phyloP scores from a whole-genome alignment of 2,888 invertebrate species.

The Nomada fucata region DNA sequence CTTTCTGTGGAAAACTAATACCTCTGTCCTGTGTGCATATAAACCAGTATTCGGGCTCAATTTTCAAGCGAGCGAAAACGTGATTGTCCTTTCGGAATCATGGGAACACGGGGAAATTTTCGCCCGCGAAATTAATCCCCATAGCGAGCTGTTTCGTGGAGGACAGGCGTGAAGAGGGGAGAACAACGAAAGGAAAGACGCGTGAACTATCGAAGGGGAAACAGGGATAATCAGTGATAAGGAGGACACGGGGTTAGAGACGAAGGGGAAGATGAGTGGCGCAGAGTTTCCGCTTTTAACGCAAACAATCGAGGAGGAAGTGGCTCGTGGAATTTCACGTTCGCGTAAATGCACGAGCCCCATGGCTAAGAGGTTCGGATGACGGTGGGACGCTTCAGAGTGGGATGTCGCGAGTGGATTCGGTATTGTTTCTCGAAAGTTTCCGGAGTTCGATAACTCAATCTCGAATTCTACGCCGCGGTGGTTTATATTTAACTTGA shows the following conservation, averaged over 20 bases:
- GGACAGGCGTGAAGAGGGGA: neutral
- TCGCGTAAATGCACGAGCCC: constrained; percentile 40
- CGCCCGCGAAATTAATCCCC: constrained; percentile 5
- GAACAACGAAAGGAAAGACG: neutral
- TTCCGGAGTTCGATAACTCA: too few relatives aligned
- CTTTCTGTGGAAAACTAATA: neutral
- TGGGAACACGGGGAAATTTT: neutral
- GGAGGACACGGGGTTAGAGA: neutral
- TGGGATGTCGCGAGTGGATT: neutral
- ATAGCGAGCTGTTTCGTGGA: neutral
- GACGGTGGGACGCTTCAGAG: constrained; percentile 3
- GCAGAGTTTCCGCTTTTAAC: constrained; percentile 40
- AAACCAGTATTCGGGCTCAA: too few relatives aligned
- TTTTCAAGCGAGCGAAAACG: too few relatives aligned
- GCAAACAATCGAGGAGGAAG: constrained; percentile 48
- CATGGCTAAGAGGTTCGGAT: constrained; percentile 17
- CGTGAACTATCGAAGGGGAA: constrained; percentile 1
- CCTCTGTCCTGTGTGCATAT: neutral
- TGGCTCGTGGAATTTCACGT: constrained; percentile 48
- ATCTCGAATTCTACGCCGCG: too few relatives aligned
- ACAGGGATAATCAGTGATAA: constrained; percentile 37
- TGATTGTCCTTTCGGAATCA: neutral
- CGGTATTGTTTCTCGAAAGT: too few relatives aligned
- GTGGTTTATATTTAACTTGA: too few relatives aligned
- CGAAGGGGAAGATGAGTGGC: neutral